Base-by-base conservation (phyloP, 2,888 invertebrate species). In the Heliconius ethilla region DNA sequence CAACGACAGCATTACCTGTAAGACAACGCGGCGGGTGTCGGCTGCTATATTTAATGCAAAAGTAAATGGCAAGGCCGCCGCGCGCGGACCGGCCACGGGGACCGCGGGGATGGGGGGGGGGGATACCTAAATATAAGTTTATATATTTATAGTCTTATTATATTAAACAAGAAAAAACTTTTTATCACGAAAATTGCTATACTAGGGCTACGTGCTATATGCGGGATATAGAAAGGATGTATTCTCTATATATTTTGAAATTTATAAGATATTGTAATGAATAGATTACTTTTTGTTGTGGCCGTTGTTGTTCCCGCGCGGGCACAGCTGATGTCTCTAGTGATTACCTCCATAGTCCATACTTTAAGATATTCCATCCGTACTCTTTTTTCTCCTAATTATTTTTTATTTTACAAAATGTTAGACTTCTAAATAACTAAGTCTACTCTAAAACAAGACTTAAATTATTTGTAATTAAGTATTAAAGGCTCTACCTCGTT, bases 21-120 rank as follows among this genome's bases (percentile, higher is more conserved):
- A 37, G 25, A 69, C 67, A 40, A 69, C 15, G 70, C 55, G 70
- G 22, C 55, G n/a, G 29, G 51, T 70, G 51, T 29, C 70, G 22
- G 70, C 70, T 70, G 5, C 29, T 6, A 70, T 18, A 70, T 51
- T 27, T 13, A 22, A 33, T 29, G 33, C 5, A 13, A 3, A 22
- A 70, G 55, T 51, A 70, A 55, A 72, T 59, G 55, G 27, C 70
- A 45, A 70, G 70, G 70, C 29, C 70, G 70, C 18, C 22, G 51
- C 29, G 70, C 10, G 29, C 29, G 13, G 29, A n/a, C 37, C 22
- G 33, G 33, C 2, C 27, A 27, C 2, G 27, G 27, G 27, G 27
- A 2, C 27, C 2, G n/a, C n/a, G 27, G 27, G 29, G 29, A 3
- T 2, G 29, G 1, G 27, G 9, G 22, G 10, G 27, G 33, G 33